These are phyloP conservation scores for Lepidurus couesii DNA, from an alignment of 1,140 invertebrate species.

Conservation along the genomic window DNA sequence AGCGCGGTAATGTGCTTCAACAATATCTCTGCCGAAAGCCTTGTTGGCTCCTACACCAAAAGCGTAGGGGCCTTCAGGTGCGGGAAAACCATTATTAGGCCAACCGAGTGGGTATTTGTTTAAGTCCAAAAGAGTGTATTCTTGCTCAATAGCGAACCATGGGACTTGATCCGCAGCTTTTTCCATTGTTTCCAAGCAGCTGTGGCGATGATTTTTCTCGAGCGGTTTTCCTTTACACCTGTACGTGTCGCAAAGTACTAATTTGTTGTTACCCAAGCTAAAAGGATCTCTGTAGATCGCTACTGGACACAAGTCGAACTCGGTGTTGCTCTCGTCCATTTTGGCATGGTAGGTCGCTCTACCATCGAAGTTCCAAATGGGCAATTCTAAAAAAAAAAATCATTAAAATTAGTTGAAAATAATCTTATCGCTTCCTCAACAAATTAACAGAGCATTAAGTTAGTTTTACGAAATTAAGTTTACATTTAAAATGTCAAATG, in stretches of 20 bases:
- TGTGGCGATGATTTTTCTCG: conserved; percentile 67
- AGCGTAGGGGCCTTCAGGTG: conserved; percentile 89
- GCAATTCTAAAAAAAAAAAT: conserved; percentile 59
- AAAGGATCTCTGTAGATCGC: conserved; percentile 91
- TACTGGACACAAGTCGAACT: conserved; percentile 83
- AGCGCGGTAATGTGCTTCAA: conserved; percentile 51
- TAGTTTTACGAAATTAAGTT: too few relatives aligned
- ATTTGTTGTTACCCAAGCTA: conserved; percentile 70
- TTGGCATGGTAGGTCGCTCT: conserved; percentile 75
- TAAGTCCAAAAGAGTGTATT: conserved; percentile 85
- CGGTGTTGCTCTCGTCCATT: conserved; percentile 63
- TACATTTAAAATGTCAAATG: too few relatives aligned
- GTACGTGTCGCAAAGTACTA: conserved; percentile 82
- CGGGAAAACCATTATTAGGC: conserved; percentile 89
- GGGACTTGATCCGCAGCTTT: conserved; percentile 69
- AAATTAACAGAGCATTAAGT: too few relatives aligned
- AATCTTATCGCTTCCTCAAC: background rate
- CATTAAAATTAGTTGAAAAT: background rate
- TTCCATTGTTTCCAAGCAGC: conserved; percentile 67
- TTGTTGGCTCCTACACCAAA: conserved; percentile 92
- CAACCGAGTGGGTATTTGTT: conserved; percentile 88
- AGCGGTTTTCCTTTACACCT: conserved; percentile 67
- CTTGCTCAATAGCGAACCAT: conserved; percentile 94
- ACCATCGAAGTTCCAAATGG: conserved; percentile 94
- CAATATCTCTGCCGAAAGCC: conserved; percentile 87